Percentiles rank a stretch among this genome's conserved stretches.
phyloP scores from a whole-genome alignment of 2,797 vertebrate genomes.

The Pempheris klunzingeri region DNA sequence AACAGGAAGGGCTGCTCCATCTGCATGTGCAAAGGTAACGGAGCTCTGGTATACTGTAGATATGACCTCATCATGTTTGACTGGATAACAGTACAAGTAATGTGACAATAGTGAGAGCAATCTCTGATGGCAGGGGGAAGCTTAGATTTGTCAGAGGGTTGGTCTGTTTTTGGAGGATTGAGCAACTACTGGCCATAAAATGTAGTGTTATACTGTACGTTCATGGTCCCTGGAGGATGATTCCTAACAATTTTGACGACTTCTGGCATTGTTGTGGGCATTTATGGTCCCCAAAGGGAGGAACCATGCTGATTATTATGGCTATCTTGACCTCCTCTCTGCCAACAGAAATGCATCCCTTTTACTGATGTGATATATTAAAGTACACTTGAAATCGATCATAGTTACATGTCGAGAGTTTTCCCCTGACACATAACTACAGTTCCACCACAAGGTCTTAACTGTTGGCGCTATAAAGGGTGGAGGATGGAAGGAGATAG shows the following conservation, averaged over 20 bases:
- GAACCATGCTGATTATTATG: not conserved
- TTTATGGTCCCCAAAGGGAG: constrained; percentile 1
- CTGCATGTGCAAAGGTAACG: constrained; percentile 87
- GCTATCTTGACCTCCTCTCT: no score
- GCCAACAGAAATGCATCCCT: no score
- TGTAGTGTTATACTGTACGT: not conserved
- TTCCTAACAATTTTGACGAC: not conserved
- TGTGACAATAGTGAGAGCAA: not conserved
- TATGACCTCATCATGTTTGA: not conserved
- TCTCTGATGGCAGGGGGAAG: not conserved
- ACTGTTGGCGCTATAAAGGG: not conserved
- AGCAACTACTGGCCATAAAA: not conserved
- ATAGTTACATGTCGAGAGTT: not conserved
- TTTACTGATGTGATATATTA: not conserved
- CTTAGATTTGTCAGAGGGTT: not conserved
- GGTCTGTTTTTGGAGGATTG: not conserved
- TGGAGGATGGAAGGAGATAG: constrained; percentile 13
- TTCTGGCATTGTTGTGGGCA: not conserved
- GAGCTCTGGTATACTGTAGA: not conserved
- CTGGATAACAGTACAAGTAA: not conserved
- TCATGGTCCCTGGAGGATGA: not conserved
- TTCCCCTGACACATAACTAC: constrained; percentile 1
- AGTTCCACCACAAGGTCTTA: constrained; percentile 18
- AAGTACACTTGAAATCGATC: constrained; percentile 1
- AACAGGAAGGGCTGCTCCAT: constrained; percentile 88